Base-by-base conservation (phyloP, 2,888 invertebrate genomes). In the Himalopsyche japonica region DNA sequence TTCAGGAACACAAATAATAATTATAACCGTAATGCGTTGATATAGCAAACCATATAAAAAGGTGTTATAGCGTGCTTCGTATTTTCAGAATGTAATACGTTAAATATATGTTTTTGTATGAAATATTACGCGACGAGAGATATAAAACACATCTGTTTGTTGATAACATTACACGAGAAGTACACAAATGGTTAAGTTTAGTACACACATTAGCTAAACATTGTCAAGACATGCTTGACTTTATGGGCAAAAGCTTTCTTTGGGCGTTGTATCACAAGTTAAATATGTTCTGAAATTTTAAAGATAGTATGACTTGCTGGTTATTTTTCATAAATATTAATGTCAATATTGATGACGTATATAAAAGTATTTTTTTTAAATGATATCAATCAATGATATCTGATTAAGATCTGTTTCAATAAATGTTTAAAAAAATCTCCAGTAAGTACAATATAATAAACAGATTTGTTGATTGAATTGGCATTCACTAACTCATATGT, bases 61-160 rank as follows among this genome's bases (percentile, higher is more conserved):
- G 57, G 57, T 57, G 20, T 57, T 57, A 57, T 57, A 57, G 57
- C 57, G 20, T 57, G 57, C 20, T 24, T 20, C 57, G 20, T 57
- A 57, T 57, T 57, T 20, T 57, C 57, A 57, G 57, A n/a, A 20
- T 57, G 24, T 57, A 20, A n/a, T 57, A 78, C 43, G 48, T 79
- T 79, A 47, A 79, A 79, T 79, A 47, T 47, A 79, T 43, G 79
- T 24, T 34, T n/a, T 24, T 47, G 79, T 47, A 43, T 79, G 43
- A 79, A 79, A 79, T 79, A 79, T 79, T 47, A 79, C 79, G 43
- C 37, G 47, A 47, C 37, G 43, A 34, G 57, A n/a, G 80, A 34
- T 64, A 80, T 80, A 64, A 64, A 80, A 80, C 34, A 80, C 80
- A 80, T 57, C 80, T 64, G 80, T 80, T 80, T 57, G 57, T 57